Evolutionary conservation across 2,888 invertebrate species (phyloP).

Genomic region (Vesta saturnalis): DNA sequence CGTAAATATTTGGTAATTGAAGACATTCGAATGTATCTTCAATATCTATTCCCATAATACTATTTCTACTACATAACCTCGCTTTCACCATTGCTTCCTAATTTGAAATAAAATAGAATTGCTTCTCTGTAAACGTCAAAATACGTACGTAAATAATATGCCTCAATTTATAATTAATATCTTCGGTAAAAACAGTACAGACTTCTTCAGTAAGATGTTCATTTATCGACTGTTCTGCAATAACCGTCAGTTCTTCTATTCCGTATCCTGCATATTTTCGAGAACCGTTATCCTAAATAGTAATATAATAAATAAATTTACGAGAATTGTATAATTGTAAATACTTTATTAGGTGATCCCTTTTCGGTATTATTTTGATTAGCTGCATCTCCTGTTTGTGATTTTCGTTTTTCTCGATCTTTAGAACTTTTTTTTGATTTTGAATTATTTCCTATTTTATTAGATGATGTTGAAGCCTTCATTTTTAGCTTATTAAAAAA

Average conservation of each 20-base stretch:
- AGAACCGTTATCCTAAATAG: conserved; percentile 29
- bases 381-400: conserved; percentile 40
- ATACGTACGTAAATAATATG: conserved; percentile 57
- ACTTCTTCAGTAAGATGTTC: conserved; percentile 56
- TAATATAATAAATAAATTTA: neutral
- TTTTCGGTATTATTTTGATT: conserved; percentile 48
- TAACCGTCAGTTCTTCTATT: conserved; percentile 52
- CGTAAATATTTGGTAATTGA: conserved; percentile 57
- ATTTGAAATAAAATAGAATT: neutral
- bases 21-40: conserved; percentile 56
- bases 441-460: conserved; percentile 38
- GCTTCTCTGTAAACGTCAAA: neutral
- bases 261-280: conserved; percentile 57
- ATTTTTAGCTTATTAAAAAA: conserved; percentile 16
- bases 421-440: conserved; percentile 53
- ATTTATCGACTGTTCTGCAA: conserved; percentile 55
- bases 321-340: too few species aligned
- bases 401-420: conserved; percentile 54
- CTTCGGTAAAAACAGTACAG: conserved; percentile 55
- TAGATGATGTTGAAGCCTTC: conserved; percentile 38
- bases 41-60: conserved; percentile 55
- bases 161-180: conserved; percentile 58
- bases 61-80: conserved; percentile 53
- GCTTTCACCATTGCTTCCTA: conserved; percentile 57
- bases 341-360: conserved; percentile 53